phyloP scores from a whole-genome alignment of 2,888 invertebrate species.

The Deilephila porcellus region DNA sequence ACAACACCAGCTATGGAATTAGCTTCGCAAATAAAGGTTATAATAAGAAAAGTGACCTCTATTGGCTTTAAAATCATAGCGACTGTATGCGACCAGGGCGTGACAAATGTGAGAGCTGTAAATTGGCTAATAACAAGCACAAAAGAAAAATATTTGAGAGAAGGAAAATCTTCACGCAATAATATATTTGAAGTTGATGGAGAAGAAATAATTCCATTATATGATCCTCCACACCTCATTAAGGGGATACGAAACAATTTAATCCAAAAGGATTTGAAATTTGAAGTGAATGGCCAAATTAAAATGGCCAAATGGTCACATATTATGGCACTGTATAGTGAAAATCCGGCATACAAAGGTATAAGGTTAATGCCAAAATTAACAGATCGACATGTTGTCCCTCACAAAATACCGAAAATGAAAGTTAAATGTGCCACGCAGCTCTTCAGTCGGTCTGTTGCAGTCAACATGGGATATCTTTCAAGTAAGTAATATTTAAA shows the following conservation, averaged over 20 bases:
- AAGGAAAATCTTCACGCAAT: neutral
- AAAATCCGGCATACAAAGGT: neutral
- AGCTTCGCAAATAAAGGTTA: neutral
- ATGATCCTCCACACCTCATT: neutral
- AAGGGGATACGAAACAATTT: constrained; percentile 1
- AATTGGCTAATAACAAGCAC: neutral
- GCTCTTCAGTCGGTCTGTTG: neutral
- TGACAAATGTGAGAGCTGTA: neutral
- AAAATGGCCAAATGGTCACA: neutral
- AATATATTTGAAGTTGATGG: neutral
- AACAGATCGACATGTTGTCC: neutral
- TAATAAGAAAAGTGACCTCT: neutral
- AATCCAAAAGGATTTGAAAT: neutral
- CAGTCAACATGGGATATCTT: neutral
- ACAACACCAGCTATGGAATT: neutral
- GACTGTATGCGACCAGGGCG: neutral
- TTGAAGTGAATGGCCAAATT: neutral
- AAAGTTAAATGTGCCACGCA: neutral
- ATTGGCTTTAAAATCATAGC: neutral
- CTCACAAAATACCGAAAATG: neutral
- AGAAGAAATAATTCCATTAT: neutral
- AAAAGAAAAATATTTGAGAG: neutral
- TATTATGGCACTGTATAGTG: neutral
- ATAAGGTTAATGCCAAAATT: neutral
- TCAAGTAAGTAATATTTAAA: neutral